Base-by-base conservation (phyloP, 1,140 invertebrate species). In the Caenorhabditis brenneri region DNA sequence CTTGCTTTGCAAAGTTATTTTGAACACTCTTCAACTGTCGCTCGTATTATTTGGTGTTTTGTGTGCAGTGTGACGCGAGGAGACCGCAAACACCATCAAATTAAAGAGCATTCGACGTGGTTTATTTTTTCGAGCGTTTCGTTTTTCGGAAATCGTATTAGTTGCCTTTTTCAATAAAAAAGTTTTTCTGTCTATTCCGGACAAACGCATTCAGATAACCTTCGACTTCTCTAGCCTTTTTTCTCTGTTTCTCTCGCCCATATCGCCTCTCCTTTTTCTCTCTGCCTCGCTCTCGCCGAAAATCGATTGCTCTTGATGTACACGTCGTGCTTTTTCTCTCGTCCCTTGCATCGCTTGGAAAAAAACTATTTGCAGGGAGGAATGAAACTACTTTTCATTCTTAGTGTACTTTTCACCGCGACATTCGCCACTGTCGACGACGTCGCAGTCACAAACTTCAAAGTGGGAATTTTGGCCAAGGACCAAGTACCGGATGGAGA, bases 381-480 rank as follows among this genome's bases (percentile, higher is more conserved):
- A 74, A 74, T 74, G 65, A 74, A 46, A 12, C 36, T 74, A 46
- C 65, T 74, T 74, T 36, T 74, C 36, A 36, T 42, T 39, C 65
- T 74, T 24, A n/a, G 33, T 3, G n/a, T 36, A 42, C 7, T 74
- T 46, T 3, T 22, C 36, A 19, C 36, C 29, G 22, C 33, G 65
- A 22, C 65, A 19, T 24, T 27, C 12, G 65, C 55, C 19, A 46
- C 31, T 9, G 42, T 49, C 46, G 39, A 42, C 12, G 81, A 82
- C 27, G 46, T 82, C 24, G 9, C 81, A 15, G 27, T 82, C 24
- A 27, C n/a, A 15, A 80, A 83, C 46, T 79, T 83, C 69, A 53
- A 80, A 58, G 39, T 83, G 29, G 82, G 69, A 79, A 80, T 83
- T 79, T 31, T 83, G 19, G 82, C 39, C 22, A 83, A 83, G 42